Conservation (phyloP, 2,888 invertebrate genomes). For the Volucella zonaria region DNA sequence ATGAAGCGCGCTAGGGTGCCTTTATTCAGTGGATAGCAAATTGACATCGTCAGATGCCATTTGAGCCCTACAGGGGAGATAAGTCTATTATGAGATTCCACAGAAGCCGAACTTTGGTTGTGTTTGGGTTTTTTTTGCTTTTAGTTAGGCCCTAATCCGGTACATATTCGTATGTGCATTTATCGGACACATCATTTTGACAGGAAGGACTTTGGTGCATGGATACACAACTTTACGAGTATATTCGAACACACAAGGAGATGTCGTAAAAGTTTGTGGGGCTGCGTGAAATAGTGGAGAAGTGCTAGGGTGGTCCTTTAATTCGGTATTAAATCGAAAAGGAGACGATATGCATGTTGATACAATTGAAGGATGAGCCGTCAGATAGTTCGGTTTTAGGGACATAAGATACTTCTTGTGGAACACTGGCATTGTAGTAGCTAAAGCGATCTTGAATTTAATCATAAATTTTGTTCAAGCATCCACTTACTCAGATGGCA, state of each 20-base stretch:
- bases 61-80: conserved; percentile 65
- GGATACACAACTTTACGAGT: neutral
- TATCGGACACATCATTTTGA: conserved; percentile 56
- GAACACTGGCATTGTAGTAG: too few species aligned
- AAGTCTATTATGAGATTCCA: conserved; percentile 59
- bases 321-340: conserved; percentile 17
- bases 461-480: too few species aligned
- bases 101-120: conserved; percentile 26
- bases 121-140: conserved; percentile 6
- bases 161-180: conserved; percentile 37
- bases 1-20: neutral
- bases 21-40: conserved; percentile 46
- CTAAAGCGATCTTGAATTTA: too few species aligned
- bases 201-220: conserved; percentile 30
- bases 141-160: conserved; percentile 25
- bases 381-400: conserved; percentile 12
- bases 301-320: conserved; percentile 11
- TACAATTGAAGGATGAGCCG: neutral
- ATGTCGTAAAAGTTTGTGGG: conserved; percentile 37
- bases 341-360: conserved; percentile 20
- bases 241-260: conserved; percentile 9
- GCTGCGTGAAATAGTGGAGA: conserved; percentile 21
- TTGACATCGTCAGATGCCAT: conserved; percentile 61
- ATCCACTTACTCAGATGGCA: too few species aligned
- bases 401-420: neutral